Evolutionary conservation across 1,140 invertebrate species (phyloP), one percentile per base, ranked within the genome.

Genomic region (Cheumatopsyche charites): DNA sequence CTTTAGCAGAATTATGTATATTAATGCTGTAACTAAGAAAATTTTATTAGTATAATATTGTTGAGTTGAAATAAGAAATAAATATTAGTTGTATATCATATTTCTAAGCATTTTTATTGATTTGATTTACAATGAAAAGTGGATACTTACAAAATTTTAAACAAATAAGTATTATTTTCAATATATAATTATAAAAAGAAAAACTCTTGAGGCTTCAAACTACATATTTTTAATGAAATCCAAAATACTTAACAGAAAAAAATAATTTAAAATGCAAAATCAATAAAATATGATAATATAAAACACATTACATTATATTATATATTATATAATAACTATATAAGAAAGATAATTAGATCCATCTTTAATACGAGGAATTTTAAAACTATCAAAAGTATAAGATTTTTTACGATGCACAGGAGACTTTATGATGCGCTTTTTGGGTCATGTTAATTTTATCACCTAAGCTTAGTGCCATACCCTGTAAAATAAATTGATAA

Each of bases 401-500:
- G 29, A 3, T 36, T n/a, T 13, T 21, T 61, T 68, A 58, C 23
- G 67, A 55, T 19, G 87, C 86, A 76, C 86, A 85, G 43, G 88
- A 83, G 66, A 88, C 85, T 80, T 87, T 87, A 65, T 78, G 85
- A 52, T 87, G 84, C 17, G 84, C 81, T 80, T 94, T 95, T 82
- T 98, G 96, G 70, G 94, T 94, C 78, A 91, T 89, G 85, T 95
- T 98, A 73, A 98, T 97, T 84, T 98, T 98, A 81, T 98, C 96
- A 25, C 96, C 96, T 74, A 98, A 87, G 79, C 95, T 96, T 4
- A 98, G 83, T 1, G 97, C 96, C 96, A 98, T 98, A 49, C 96
- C 97, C 93, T 95, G 82, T 36, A 87, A n/a, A n/a, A n/a, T 83
- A 77, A 67, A 78, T 72, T 26, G 36, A 17, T 26, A 9, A 70